Base-by-base conservation (phyloP, 2,888 invertebrate species). In the Microdon myrmicae region DNA sequence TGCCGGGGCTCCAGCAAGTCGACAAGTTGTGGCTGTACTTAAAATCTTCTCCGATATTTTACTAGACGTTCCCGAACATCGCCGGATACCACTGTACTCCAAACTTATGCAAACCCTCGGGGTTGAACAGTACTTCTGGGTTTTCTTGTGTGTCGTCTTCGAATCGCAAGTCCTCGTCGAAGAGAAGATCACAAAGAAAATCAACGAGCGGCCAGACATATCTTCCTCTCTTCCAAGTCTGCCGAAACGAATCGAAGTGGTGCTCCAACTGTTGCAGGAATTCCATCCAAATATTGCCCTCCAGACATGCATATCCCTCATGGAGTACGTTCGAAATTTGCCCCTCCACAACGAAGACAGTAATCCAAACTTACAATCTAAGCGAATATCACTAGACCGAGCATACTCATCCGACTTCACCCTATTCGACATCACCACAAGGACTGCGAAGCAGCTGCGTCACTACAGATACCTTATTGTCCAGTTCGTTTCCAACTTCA, bases 11-110 rank as follows among this genome's bases (percentile, higher is more conserved):
- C 74, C 75, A 1, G 77, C 78, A 2, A 79, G 77, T 41, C 79
- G 81, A 32, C 76, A 83, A 2, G 83, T 86, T 0, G 83, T 87
- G 22, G 86, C 87, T 1, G 87, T 95, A 9, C 81, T 95, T 12
- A 85, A 94, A 32, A 92, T 96, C 32, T 98, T 99, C 77, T 91
- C 95, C 0, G 92, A 92, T 72, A 93, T 94, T 0, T 84, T 96
- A 31, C 82, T 92, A 0, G 94, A 98, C 78, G 92, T 99, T 9
- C 97, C 98, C 0, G 91, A 92, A 71, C 98, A 99, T 78, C 85
- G 98, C 31, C 83, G 95, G 47, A 80, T 89, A 47, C 89, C 91
- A 0, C 81, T 97, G 0, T 95, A 94, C 67, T 83, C 83, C 20
- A 90, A 90, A 70, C 82, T 96, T 2, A 80, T 96, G n/a, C 83